Percentiles rank a stretch among this genome's conserved stretches.
phyloP scores from a whole-genome alignment of 2,797 vertebrate genomes.

The Amphiprion clarkii region DNA sequence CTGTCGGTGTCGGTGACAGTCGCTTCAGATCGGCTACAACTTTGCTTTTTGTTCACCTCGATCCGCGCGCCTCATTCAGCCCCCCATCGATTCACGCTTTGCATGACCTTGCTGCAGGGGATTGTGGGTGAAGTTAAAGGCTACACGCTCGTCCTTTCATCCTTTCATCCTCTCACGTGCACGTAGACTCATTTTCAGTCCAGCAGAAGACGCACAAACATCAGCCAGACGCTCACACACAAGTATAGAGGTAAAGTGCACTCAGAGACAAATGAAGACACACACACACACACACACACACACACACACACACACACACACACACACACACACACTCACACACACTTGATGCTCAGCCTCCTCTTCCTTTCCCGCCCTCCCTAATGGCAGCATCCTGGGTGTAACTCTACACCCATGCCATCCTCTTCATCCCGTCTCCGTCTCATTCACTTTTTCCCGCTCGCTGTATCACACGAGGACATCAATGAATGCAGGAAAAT shows the following conservation, averaged over 20 bases:
- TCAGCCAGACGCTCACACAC: constrained; percentile 33
- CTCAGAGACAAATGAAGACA: constrained; percentile 39
- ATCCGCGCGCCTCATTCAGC: constrained; percentile 1
- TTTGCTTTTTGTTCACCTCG: constrained; percentile 46
- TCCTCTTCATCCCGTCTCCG: constrained; percentile 33
- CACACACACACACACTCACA: constrained; percentile 31
- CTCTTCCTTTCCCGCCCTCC: background rate
- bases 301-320: constrained; percentile 36
- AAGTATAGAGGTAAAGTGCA: constrained; percentile 28
- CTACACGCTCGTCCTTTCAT: constrained; percentile 46
- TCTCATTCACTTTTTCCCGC: constrained; percentile 48
- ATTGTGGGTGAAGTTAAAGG: constrained; percentile 59
- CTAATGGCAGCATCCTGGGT: constrained; percentile 39
- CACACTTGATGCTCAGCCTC: constrained; percentile 43
- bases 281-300: constrained; percentile 31
- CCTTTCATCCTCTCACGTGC: constrained; percentile 41
- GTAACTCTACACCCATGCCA: constrained; percentile 62
- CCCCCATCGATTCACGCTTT: constrained; percentile 66
- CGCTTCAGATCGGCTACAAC: constrained; percentile 34
- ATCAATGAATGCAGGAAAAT: background rate
- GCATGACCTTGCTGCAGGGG: constrained; percentile 78
- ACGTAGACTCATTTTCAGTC: constrained; percentile 50
- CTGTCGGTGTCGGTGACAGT: constrained; percentile 13
- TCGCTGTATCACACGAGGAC: constrained; percentile 18
- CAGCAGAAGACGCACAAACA: constrained; percentile 10